A percentile compares a stretch with the other conserved stretches of the same genome.
phyloP scores from a whole-genome alignment of 2,888 invertebrate genomes.

The Meiosimyza platycephala region DNA sequence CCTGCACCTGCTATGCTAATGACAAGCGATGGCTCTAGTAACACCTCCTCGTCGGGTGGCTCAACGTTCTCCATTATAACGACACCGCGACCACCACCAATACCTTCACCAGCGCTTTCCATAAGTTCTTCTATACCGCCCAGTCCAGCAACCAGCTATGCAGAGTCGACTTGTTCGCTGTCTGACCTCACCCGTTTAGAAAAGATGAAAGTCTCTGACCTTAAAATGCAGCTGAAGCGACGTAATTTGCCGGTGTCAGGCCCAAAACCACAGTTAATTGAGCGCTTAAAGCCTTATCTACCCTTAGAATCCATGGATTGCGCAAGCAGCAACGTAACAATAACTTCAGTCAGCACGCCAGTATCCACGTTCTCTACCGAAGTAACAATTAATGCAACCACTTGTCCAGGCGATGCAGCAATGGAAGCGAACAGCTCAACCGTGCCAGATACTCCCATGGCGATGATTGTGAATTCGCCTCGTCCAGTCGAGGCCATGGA shows the following conservation, averaged over 20 bases:
- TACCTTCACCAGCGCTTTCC: constrained; percentile 70
- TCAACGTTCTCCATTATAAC: constrained; percentile 56
- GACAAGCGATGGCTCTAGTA: constrained; percentile 45
- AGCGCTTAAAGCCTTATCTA: constrained; percentile 83
- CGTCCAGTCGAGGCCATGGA: constrained; percentile 50
- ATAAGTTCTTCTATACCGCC: constrained; percentile 67
- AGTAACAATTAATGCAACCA: constrained; percentile 40
- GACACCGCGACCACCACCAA: constrained; percentile 65
- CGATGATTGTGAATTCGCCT: constrained; percentile 60
- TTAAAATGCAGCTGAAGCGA: constrained; percentile 93
- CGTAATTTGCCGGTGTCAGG: constrained; percentile 95
- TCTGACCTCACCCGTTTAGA: constrained; percentile 77
- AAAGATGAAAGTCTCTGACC: constrained; percentile 95
- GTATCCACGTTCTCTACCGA: constrained; percentile 49
- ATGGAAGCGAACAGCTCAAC: constrained; percentile 61
- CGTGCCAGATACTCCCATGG: constrained; percentile 49
- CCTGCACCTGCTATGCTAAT: constrained; percentile 53
- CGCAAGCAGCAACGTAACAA: constrained; percentile 65
- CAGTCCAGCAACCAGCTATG: constrained; percentile 64
- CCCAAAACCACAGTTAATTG: constrained; percentile 93
- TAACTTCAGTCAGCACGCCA: constrained; percentile 53
- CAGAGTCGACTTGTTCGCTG: constrained; percentile 58
- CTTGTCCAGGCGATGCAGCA: constrained; percentile 47
- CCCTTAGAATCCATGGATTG: constrained; percentile 66
- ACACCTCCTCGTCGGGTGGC: constrained; percentile 45